Percentiles rank a stretch among this genome's conserved stretches.
These are phyloP conservation scores for Rhyacophila evoluta DNA, from an alignment of 2,888 invertebrate genomes.

Conservation along the genomic window DNA sequence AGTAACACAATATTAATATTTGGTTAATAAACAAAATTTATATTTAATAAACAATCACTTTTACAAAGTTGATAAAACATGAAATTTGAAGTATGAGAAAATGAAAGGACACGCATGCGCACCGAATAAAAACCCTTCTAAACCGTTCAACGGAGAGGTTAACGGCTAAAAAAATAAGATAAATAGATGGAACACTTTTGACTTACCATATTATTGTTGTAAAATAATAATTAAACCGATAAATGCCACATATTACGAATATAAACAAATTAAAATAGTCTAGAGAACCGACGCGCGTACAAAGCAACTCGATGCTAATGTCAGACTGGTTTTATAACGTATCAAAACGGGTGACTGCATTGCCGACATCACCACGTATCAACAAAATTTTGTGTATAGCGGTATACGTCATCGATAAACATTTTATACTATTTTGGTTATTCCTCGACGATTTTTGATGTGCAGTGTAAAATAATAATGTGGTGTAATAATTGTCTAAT, in stretches of 20 bases:
- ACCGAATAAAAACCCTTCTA: neutral
- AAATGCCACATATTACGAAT: slow-evolving; percentile 33
- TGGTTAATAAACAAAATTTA: too few species aligned
- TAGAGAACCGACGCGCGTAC: slow-evolving; percentile 39
- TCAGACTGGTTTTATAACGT: slow-evolving; percentile 42
- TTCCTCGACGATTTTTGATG: too few species aligned
- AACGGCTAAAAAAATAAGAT: neutral
- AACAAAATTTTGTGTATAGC: neutral
- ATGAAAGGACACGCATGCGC: slow-evolving; percentile 40
- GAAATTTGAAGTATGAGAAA: neutral
- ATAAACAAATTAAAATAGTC: slow-evolving; percentile 30
- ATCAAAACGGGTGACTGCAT: slow-evolving; percentile 39
- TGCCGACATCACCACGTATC: slow-evolving; percentile 39
- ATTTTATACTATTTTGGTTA: too few species aligned
- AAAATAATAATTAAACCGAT: slow-evolving; percentile 31
- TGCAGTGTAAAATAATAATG: too few species aligned
- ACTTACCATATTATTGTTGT: slow-evolving; percentile 35
- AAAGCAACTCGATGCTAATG: slow-evolving; percentile 36
- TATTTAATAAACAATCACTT: neutral
- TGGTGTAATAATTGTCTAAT: too few species aligned
- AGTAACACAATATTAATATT: too few species aligned
- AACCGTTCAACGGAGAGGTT: neutral
- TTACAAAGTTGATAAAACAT: neutral
- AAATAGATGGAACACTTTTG: neutral
- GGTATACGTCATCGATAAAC: neutral